Base-by-base conservation (phyloP, 2,113 vertebrate genomes). In the Macheiramphus alcinus region DNA sequence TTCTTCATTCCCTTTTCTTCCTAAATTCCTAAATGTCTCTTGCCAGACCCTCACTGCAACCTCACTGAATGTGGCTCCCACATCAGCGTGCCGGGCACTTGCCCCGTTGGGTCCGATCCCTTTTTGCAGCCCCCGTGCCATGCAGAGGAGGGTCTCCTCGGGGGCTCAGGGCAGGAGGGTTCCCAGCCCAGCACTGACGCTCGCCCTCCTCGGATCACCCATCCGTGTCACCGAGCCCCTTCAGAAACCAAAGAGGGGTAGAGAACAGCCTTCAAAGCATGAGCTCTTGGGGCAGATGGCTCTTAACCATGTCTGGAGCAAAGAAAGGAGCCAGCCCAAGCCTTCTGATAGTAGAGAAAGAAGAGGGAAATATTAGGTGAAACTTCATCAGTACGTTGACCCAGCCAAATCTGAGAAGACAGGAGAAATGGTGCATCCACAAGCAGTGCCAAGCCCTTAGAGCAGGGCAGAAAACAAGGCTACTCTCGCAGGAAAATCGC, bases 191-290 rank as follows among this genome's bases (percentile, higher is more conserved):
- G 48, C 55, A 66, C 9, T 0, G 1, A 38, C 13, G 55, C 4
- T 58, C 0, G 0, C 14, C 32, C 19, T 70, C 29, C 61, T 86
- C 0, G 0, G 16, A 75, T 50, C 38, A 65, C 31, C 26, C 17
- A 55, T 9, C 19, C 3, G 0, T 7, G 7, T 34, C 16, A 86
- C n/a, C 0, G 0, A 63, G 7, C 9, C 36, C 32, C 42, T 80
- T 65, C 17, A n/a, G 36, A 92, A 92, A 65, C 7, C 27, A 55
- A 20, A 42, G 59, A 47, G 7, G 6, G 8, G 13, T 36, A 61
- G 38, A 85, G 19, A 80, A 11, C 6, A 75, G 36, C 11, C 23
- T 82, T 81, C 38, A 82, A 32, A 47, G 14, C n/a, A 34, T 8
- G 32, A 68, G 5, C 6, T 82, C 3, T 22, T 72, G 21, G 21